Evolutionary conservation across 1,140 invertebrate species (phyloP).

Genomic region (Procambarus clarkii): DNA sequence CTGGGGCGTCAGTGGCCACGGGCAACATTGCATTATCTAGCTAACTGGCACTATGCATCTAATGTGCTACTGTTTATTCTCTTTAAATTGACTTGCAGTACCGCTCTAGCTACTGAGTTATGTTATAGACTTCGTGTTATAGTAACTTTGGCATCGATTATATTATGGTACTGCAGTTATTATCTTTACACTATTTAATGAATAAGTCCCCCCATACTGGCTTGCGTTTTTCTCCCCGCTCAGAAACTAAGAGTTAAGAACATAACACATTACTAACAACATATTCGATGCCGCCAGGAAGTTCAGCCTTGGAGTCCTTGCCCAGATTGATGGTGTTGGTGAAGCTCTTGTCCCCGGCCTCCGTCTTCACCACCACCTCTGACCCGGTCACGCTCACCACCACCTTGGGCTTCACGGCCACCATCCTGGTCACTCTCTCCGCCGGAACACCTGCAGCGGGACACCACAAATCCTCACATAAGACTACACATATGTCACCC

Average conservation of each 20-base stretch:
- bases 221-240: too few species aligned
- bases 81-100: too few species aligned
- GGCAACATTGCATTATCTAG: too few species aligned
- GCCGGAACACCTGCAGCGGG: slow-evolving; percentile 31
- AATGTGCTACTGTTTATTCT: too few species aligned
- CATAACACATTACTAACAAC: slow-evolving; percentile 23
- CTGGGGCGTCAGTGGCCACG: too few species aligned
- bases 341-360: slow-evolving; percentile 52
- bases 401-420: slow-evolving; percentile 31
- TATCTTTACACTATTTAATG: too few species aligned
- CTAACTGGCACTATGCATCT: background rate
- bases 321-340: slow-evolving; percentile 55
- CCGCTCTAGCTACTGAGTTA: too few species aligned
- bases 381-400: slow-evolving; percentile 21
- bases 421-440: slow-evolving; percentile 30
- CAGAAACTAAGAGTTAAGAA: background rate
- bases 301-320: slow-evolving; percentile 45
- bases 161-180: too few species aligned
- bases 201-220: too few species aligned
- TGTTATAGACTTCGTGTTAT: too few species aligned
- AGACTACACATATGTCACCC: background rate
- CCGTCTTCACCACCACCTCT: slow-evolving; percentile 28
- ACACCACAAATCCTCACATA: background rate
- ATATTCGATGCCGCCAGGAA: slow-evolving; percentile 53
- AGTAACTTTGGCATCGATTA: too few species aligned